Conservation (phyloP, 2,797 vertebrate genomes). For the Brachyalestes nurse region DNA sequence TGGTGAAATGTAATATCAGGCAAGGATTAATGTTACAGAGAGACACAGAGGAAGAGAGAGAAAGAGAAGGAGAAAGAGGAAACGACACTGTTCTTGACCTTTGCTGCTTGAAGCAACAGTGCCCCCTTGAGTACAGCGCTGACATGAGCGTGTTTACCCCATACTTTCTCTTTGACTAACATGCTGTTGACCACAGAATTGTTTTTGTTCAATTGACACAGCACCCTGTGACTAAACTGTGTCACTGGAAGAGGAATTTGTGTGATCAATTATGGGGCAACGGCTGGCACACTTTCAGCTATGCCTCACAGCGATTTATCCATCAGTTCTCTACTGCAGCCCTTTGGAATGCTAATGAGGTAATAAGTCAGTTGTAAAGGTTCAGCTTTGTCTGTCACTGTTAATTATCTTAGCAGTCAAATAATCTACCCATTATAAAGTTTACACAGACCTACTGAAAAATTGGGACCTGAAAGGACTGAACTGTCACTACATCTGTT, state of each 20-base stretch:
- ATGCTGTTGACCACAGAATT: slow-evolving; percentile 28
- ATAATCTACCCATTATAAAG: background rate
- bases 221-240: slow-evolving; percentile 39
- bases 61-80: background rate
- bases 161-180: slow-evolving; percentile 12
- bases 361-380: background rate
- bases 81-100: slow-evolving; percentile 1
- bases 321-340: background rate
- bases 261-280: slow-evolving; percentile 21
- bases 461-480: no score
- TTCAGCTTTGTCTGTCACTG: background rate
- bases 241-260: background rate
- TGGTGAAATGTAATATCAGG: slow-evolving; percentile 37
- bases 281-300: slow-evolving; percentile 15
- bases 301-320: slow-evolving; percentile 23
- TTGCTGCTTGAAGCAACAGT: slow-evolving; percentile 60
- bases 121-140: slow-evolving; percentile 58
- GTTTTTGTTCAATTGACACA: slow-evolving; percentile 28
- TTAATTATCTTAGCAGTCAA: background rate
- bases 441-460: background rate
- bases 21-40: slow-evolving; percentile 24
- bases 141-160: slow-evolving; percentile 23
- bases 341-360: background rate
- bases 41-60: slow-evolving; percentile 6
- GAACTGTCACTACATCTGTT: no score